Base-by-base conservation (phyloP, 2,797 vertebrate genomes). In the Gambusia yucatana region DNA sequence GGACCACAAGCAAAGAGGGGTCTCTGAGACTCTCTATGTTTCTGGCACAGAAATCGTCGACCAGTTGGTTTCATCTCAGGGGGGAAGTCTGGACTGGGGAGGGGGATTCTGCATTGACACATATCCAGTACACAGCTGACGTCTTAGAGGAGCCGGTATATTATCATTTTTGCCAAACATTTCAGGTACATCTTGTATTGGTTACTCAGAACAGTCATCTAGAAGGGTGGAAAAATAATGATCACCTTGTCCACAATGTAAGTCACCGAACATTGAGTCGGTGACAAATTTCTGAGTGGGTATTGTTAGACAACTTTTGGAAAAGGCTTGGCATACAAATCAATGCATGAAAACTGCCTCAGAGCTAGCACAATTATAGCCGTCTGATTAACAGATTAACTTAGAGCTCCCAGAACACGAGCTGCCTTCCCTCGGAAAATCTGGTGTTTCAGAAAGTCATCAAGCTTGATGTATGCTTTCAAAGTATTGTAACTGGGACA, bases 81-180 rank as follows among this genome's bases (percentile, higher is more conserved):
- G 86, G 72, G 44, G 84, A 89, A 88, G 86, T 82, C 83, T 83
- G 72, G 36, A 88, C 48, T 81, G 90, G 88, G 77, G 74, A 83
- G 78, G 83, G 76, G 70, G 82, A 71, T 75, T 70, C 88, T 59
- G 57, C 76, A 86, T 86, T 91, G 93, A 92, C 91, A 92, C 81
- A 75, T 82, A 6, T 91, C 93, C 93, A 95, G 93, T 78, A 86
- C 86, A 91, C 91, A 93, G 90, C 92, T 94, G 91, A 94, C 89
- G 90, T 91, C 84, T 90, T 84, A 47, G 86, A 91, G 89, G 91
- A 92, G 93, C 86, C 84, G 88, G 82, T 91, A 85, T 87, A 91
- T 92, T 94, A 86, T 95, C 91, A 93, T 94, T 93, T 93, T 92
- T 81, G 88, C 28, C 52, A 87, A 88, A 89, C 79, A 91, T 91